Conservation (phyloP, 2,797 vertebrate species). For the Pangasius mekongensis region DNA sequence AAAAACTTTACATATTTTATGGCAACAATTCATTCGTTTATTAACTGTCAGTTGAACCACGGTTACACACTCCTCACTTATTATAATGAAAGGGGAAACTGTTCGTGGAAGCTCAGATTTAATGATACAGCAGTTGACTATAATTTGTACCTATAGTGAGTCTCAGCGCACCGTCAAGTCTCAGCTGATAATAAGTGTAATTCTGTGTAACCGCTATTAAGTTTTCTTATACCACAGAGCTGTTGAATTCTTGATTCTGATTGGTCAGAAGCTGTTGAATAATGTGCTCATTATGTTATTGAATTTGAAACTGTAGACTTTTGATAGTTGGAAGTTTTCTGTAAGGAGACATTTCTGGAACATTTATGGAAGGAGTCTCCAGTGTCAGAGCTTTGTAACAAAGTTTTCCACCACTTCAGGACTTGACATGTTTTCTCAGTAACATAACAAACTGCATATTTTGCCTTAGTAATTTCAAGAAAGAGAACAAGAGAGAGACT, state of each 20-base stretch:
- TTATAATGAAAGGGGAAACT: background rate
- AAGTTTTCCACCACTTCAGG: background rate
- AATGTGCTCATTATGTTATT: background rate
- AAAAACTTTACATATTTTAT: background rate
- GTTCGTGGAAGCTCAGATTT: background rate
- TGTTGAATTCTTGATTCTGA: background rate
- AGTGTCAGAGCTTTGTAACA: background rate
- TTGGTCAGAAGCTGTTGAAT: background rate
- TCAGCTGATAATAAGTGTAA: background rate
- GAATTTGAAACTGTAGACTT: background rate
- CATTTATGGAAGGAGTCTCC: background rate
- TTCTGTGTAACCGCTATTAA: background rate
- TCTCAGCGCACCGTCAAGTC: background rate
- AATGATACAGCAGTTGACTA: background rate
- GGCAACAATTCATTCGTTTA: too few relatives aligned
- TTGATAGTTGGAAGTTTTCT: background rate
- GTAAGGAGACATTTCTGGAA: background rate
- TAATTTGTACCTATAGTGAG: constrained; percentile 13
- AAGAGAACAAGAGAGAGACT: background rate
- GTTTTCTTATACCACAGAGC: background rate
- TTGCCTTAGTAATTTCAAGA: background rate
- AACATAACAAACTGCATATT: background rate
- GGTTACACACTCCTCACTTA: background rate
- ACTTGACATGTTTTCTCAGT: background rate
- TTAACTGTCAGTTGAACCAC: background rate